phyloP scores from a whole-genome alignment of 2,113 vertebrate species.

The Rhynchopsitta pachyrhyncha region DNA sequence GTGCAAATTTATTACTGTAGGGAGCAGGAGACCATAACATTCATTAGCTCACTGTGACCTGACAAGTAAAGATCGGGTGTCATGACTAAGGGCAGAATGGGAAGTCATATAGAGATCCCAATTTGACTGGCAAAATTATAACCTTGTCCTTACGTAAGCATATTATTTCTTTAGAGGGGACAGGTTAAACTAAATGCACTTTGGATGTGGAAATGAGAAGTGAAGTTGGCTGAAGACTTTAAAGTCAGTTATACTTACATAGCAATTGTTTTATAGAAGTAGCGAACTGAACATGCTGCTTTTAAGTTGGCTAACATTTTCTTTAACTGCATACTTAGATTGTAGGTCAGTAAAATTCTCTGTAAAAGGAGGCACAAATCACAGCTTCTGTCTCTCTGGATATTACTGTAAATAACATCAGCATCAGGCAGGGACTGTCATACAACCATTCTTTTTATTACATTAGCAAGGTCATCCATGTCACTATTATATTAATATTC shows the following conservation, averaged over 20 bases:
- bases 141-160: background rate
- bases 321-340: background rate
- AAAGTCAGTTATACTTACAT: background rate
- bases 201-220: background rate
- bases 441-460: background rate
- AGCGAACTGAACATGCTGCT: background rate
- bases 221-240: background rate
- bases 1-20: background rate
- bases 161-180: background rate
- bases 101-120: background rate
- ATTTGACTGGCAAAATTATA: background rate
- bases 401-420: background rate
- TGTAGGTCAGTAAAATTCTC: background rate
- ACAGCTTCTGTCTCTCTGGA: background rate
- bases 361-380: background rate
- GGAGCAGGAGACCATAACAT: background rate
- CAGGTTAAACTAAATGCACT: background rate
- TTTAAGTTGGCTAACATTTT: background rate
- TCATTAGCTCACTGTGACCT: background rate
- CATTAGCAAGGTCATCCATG: background rate
- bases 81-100: background rate
- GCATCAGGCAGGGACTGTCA: background rate
- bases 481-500: background rate
- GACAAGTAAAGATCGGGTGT: background rate
- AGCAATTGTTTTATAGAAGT: background rate